Percentiles rank a stretch among this genome's conserved stretches.
phyloP scores from a whole-genome alignment of 2,797 vertebrate species.

The Anas flavirostris region DNA sequence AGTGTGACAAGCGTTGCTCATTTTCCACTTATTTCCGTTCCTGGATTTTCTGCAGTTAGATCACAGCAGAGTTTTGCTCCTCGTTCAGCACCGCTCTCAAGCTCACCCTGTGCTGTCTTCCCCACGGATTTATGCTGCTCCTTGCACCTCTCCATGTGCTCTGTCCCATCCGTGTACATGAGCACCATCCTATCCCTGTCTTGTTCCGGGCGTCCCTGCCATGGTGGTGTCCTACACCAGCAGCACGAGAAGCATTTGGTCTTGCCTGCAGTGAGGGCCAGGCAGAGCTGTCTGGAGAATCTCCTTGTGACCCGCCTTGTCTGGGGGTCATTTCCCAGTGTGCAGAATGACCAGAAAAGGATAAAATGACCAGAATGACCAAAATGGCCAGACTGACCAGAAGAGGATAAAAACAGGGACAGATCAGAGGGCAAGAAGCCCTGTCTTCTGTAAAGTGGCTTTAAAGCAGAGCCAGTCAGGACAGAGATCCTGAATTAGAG shows the following conservation, averaged over 20 bases:
- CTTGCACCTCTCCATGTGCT: not conserved
- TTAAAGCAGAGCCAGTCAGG: not conserved
- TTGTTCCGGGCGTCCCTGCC: not conserved
- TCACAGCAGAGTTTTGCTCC: constrained; percentile 22
- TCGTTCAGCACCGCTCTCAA: constrained; percentile 13
- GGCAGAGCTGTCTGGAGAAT: not conserved
- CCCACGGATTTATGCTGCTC: not conserved
- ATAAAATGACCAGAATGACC: too few species aligned
- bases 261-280: rapidly evolving
- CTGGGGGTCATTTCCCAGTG: not conserved
- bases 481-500: not conserved
- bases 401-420: not conserved
- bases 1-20: constrained; percentile 23
- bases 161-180: not conserved
- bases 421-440: not conserved
- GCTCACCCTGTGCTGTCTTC: constrained; percentile 20
- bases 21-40: constrained; percentile 40
- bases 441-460: not conserved
- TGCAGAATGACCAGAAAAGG: not conserved
- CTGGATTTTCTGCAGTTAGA: constrained; percentile 56
- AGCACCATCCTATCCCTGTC: not conserved
- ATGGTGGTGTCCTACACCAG: not conserved
- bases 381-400: not conserved
- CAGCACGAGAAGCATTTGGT: not conserved
- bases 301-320: not conserved